Percentiles rank a stretch among this genome's conserved stretches.
Evolutionary conservation across 2,888 invertebrate species (phyloP).

Genomic region (Platycheirus rosarum): DNA sequence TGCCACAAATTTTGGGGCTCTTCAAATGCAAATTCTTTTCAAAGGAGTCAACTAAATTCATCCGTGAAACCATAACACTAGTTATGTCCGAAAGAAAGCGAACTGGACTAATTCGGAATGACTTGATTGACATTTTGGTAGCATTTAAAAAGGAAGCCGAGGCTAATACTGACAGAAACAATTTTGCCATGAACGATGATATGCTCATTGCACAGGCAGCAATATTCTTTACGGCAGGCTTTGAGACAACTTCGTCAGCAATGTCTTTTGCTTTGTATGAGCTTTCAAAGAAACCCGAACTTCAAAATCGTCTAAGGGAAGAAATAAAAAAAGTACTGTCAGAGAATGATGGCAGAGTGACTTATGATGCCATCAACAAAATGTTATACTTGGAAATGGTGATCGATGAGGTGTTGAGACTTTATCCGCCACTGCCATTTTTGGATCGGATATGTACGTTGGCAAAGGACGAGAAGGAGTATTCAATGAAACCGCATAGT

Average conservation of each 20-base stretch:
- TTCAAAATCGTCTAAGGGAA: constrained; percentile 81
- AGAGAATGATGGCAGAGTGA: constrained; percentile 79
- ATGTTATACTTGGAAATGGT: constrained; percentile 83
- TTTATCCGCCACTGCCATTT: constrained; percentile 81
- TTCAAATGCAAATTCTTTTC: constrained; percentile 75
- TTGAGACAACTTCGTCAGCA: constrained; percentile 82
- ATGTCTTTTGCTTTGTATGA: constrained; percentile 82
- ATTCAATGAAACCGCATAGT: constrained; percentile 78
- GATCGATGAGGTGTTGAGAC: constrained; percentile 79
- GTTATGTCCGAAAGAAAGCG: constrained; percentile 77
- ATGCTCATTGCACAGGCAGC: constrained; percentile 80
- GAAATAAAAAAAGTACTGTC: constrained; percentile 81
- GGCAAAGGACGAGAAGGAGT: constrained; percentile 72
- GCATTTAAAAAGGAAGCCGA: constrained; percentile 78
- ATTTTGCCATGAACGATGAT: constrained; percentile 74
- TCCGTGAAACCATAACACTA: constrained; percentile 79
- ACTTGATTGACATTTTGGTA: constrained; percentile 83
- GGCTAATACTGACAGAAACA: constrained; percentile 28
- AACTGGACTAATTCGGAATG: constrained; percentile 79
- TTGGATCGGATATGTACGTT: constrained; percentile 80
- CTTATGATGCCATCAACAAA: constrained; percentile 82
- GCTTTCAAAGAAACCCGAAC: constrained; percentile 80
- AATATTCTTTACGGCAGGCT: constrained; percentile 80
- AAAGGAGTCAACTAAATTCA: constrained; percentile 76
- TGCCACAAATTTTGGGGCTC: constrained; percentile 73